These are phyloP conservation scores for Callopanchax toddi DNA, from an alignment of 2,113 vertebrate species.

Conservation along the genomic window DNA sequence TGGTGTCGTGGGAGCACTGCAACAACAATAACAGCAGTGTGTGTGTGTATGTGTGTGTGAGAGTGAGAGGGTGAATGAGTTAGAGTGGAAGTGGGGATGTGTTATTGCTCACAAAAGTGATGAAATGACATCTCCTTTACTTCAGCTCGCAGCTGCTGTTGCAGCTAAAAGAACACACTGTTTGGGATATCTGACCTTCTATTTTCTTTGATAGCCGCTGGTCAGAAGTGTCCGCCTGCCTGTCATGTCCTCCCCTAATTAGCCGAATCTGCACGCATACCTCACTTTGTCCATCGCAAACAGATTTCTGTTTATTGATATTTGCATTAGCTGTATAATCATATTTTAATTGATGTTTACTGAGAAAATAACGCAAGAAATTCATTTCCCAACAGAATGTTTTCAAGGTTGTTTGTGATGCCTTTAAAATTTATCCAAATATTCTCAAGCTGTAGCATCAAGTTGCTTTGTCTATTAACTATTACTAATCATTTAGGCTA, in stretches of 20 bases:
- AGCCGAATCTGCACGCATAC: slow-evolving; percentile 49
- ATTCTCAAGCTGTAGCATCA: not conserved
- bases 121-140: slow-evolving; percentile 82
- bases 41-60: slow-evolving; percentile 53
- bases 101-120: slow-evolving; percentile 80
- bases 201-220: slow-evolving; percentile 57
- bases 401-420: slow-evolving; percentile 23
- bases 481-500: slow-evolving; percentile 12
- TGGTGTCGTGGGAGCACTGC: slow-evolving; percentile 82
- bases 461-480: slow-evolving; percentile 13
- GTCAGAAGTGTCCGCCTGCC: slow-evolving; percentile 60
- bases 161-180: slow-evolving; percentile 70
- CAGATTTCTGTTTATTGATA: slow-evolving; percentile 38
- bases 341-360: slow-evolving; percentile 13
- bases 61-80: slow-evolving; percentile 65
- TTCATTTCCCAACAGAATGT: slow-evolving; percentile 11
- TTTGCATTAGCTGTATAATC: slow-evolving; percentile 12
- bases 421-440: slow-evolving; percentile 18
- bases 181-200: slow-evolving; percentile 76
- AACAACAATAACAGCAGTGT: slow-evolving; percentile 84
- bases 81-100: slow-evolving; percentile 73
- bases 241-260: slow-evolving; percentile 69
- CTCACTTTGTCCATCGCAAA: slow-evolving; percentile 44
- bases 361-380: not conserved
- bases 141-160: slow-evolving; percentile 80